Evolutionary conservation across 2,888 invertebrate species (phyloP).

Genomic region (Anticlea derivata): DNA sequence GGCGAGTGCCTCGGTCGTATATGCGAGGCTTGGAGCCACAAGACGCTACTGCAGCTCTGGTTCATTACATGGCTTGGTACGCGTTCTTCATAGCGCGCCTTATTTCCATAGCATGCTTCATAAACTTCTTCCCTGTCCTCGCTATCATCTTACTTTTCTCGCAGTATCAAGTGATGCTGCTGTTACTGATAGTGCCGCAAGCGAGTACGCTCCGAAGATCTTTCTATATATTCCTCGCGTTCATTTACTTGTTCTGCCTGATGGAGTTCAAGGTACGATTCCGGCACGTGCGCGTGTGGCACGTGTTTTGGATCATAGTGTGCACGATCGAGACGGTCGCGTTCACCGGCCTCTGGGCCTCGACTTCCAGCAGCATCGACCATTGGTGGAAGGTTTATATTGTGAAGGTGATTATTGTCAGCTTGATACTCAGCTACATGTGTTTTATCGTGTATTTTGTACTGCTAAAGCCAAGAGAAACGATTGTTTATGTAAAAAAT

Average conservation of each 20-base stretch:
- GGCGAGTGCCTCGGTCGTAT: slow-evolving; percentile 73
- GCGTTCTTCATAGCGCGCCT: slow-evolving; percentile 88
- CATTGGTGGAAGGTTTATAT: slow-evolving; percentile 89
- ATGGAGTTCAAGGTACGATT: slow-evolving; percentile 92
- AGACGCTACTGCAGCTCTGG: slow-evolving; percentile 87
- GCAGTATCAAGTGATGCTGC: slow-evolving; percentile 87
- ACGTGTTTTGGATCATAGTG: slow-evolving; percentile 86
- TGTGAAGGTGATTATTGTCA: slow-evolving; percentile 84
- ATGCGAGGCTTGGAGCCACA: slow-evolving; percentile 89
- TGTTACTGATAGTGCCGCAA: slow-evolving; percentile 87
- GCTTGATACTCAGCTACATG: slow-evolving; percentile 83
- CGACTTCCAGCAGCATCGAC: slow-evolving; percentile 74
- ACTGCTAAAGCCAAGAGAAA: slow-evolving; percentile 85
- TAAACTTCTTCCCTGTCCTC: slow-evolving; percentile 86
- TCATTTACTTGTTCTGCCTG: slow-evolving; percentile 89
- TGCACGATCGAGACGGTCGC: slow-evolving; percentile 86
- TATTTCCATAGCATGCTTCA: slow-evolving; percentile 87
- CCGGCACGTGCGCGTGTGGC: slow-evolving; percentile 88
- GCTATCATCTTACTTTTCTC: slow-evolving; percentile 83
- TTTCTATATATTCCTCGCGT: slow-evolving; percentile 88
- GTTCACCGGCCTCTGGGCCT: slow-evolving; percentile 88
- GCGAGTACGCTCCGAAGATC: slow-evolving; percentile 77
- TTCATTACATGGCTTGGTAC: slow-evolving; percentile 91
- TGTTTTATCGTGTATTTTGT: slow-evolving; percentile 86
- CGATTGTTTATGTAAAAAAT: slow-evolving; percentile 71